Conservation (phyloP, 2,113 vertebrate genomes). For the Campylorhamphus procurvoides region DNA sequence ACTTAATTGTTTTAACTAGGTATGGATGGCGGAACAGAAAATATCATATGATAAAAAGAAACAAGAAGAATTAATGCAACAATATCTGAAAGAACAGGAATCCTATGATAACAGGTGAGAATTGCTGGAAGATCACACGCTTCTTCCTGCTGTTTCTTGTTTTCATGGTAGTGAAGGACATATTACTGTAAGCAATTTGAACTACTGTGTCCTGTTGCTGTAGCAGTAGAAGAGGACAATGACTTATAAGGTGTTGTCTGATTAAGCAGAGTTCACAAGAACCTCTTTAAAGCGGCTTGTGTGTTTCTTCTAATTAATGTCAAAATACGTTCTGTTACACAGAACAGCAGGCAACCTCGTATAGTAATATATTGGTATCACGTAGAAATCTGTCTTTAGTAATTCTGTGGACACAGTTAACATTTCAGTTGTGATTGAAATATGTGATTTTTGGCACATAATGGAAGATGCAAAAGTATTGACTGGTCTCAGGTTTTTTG, state of each 20-base stretch:
- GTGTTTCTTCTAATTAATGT: not conserved
- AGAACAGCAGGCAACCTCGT: not conserved
- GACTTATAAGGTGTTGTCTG: not conserved
- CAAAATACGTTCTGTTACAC: rapidly evolving
- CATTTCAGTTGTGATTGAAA: not conserved
- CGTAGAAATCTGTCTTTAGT: not conserved
- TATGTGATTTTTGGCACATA: not conserved
- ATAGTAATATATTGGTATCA: not conserved
- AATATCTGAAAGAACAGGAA: conserved; percentile 97
- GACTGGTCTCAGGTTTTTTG: not conserved
- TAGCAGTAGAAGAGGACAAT: not conserved
- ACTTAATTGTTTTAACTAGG: conserved; percentile 75
- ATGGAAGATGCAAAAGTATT: rapidly evolving
- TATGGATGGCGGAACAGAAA: conserved; percentile 99
- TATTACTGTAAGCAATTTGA: not conserved
- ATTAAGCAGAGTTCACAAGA: not conserved
- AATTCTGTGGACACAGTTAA: not conserved
- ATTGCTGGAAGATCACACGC: not conserved
- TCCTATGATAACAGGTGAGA: conserved; percentile 95
- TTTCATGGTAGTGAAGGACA: not conserved
- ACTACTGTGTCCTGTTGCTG: not conserved
- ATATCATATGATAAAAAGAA: conserved; percentile 95
- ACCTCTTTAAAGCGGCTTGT: not conserved
- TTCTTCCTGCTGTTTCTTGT: not conserved
- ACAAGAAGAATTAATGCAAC: conserved; percentile 97